Evolutionary conservation across 1,140 invertebrate species (phyloP), one percentile per base, ranked within the genome.

Genomic region (Penaeus japonicus): DNA sequence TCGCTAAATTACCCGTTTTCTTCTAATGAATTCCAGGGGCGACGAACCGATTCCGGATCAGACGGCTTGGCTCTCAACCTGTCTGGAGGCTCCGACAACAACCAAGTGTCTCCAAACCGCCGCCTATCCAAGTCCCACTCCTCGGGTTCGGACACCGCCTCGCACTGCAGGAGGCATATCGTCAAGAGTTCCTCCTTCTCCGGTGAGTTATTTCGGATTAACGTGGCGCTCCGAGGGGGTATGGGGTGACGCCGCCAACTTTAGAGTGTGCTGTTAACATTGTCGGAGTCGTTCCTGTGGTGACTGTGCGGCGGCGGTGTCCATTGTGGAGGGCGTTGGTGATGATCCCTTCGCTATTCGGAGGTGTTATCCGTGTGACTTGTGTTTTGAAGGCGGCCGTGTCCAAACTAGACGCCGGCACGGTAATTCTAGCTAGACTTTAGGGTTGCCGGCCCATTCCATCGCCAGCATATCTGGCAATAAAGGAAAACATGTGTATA

Each of bases 161-260:
- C 85, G 4, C 84, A 85, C 75, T 87, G 77, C 59, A 62, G 82
- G 73, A 80, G 89, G 53, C 82, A 85, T 22, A 85, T 90, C 77
- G 86, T 90, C 75, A 90, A 90, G 87, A 90, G 84, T 73, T 90
- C 87, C 24, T 90, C 90, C 18, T 89, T 89, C 65, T 89, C 89
- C n/a, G 89, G 89, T 89, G 78, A 89, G 78, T 70, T 62, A 4
- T 32, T n/a, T 22, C 47, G 30, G 54, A 47, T 47, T 47, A 15
- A 4, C 47, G 47, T 10, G 10, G 47, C 47, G 4, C 47, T 47
- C 47, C 10, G 47, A 47, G 47, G 47, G 47, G 47, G 47, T 47
- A 47, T 12, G 47, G 47, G 47, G 47, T 47, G 47, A 47, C 47
- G 47, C 47, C 47, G 47, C 47, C 47, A 81, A n/a, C 20, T 47